A percentile compares a stretch with the other conserved stretches of the same genome.
Evolutionary conservation across 2,797 vertebrate species (phyloP).

Genomic region (Notolabrus celidotus): DNA sequence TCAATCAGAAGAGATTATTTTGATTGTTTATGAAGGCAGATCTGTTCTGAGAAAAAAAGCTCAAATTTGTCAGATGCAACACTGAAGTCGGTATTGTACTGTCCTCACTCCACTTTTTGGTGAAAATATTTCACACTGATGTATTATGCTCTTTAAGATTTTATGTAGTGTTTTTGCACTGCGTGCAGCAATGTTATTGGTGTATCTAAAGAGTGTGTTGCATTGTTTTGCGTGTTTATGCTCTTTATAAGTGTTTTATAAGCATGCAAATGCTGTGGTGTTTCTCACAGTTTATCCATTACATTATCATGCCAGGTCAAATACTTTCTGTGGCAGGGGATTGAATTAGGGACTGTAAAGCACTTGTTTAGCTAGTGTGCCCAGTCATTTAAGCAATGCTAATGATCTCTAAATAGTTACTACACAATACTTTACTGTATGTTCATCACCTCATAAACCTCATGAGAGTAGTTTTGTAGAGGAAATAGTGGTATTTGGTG

Average conservation of each 20-base stretch:
- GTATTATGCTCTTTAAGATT: conserved; percentile 19
- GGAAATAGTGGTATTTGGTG: conserved; percentile 41
- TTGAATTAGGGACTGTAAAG: conserved; percentile 35
- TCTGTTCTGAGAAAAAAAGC: conserved; percentile 28
- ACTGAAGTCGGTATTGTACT: conserved; percentile 2
- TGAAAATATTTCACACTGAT: conserved; percentile 19
- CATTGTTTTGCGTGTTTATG: conserved; percentile 46
- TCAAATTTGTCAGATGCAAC: conserved; percentile 8
- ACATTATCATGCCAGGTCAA: conserved; percentile 49
- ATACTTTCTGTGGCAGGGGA: conserved; percentile 44
- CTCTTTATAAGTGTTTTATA: conserved; percentile 51
- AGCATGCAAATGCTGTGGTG: conserved; percentile 47
- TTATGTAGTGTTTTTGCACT: conserved; percentile 33
- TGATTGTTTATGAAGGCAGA: conserved; percentile 20
- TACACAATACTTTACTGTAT: background rate
- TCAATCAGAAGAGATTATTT: conserved; percentile 8
- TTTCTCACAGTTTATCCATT: conserved; percentile 54
- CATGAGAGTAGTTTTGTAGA: conserved; percentile 2
- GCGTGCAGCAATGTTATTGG: conserved; percentile 44
- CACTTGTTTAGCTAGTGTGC: conserved; percentile 40
- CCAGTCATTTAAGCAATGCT: conserved; percentile 18
- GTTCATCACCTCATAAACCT: conserved; percentile 14
- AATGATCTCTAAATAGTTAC: background rate
- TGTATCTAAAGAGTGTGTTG: conserved; percentile 37
- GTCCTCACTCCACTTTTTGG: conserved; percentile 9